Evolutionary conservation across 2,113 vertebrate genomes (phyloP).

Genomic region (Aegotheles bennettii): DNA sequence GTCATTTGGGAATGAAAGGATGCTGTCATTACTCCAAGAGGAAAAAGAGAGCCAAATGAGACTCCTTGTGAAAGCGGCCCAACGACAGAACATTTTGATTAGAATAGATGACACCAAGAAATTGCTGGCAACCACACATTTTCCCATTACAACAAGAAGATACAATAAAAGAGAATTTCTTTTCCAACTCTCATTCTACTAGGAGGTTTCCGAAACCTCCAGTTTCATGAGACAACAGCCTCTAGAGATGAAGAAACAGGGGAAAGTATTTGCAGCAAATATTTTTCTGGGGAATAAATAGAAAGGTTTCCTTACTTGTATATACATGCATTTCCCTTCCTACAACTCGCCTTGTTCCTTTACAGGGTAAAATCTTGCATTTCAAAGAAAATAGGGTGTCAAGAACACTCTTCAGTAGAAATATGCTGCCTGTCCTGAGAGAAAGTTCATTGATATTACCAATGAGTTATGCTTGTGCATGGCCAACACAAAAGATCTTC

Average conservation of each 20-base stretch:
- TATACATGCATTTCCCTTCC: background rate
- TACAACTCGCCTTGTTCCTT: background rate
- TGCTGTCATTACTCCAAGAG: slow-evolving; percentile 47
- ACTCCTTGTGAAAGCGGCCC: slow-evolving; percentile 47
- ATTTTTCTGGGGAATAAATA: background rate
- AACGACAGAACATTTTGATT: slow-evolving; percentile 35
- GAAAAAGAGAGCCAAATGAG: slow-evolving; percentile 14
- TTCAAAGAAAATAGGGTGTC: background rate
- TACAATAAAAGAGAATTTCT: slow-evolving; percentile 16
- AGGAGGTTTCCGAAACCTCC: slow-evolving; percentile 17
- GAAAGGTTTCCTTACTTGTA: background rate
- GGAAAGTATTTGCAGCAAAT: background rate
- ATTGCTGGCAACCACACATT: slow-evolving; percentile 31
- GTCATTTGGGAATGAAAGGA: slow-evolving; percentile 53
- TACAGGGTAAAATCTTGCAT: background rate
- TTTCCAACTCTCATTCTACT: slow-evolving; percentile 23
- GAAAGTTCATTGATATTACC: background rate
- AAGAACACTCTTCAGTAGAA: background rate
- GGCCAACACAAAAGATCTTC: background rate
- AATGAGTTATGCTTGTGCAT: rapidly evolving
- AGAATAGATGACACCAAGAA: slow-evolving; percentile 44
- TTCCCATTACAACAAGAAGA: slow-evolving; percentile 20
- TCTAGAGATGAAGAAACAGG: background rate
- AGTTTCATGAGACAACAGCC: background rate
- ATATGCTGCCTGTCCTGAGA: background rate